A percentile compares a stretch with the other conserved stretches of the same genome.
These are phyloP conservation scores for Triplophysa siluroides DNA, from an alignment of 2,113 vertebrate species.

Conservation along the genomic window DNA sequence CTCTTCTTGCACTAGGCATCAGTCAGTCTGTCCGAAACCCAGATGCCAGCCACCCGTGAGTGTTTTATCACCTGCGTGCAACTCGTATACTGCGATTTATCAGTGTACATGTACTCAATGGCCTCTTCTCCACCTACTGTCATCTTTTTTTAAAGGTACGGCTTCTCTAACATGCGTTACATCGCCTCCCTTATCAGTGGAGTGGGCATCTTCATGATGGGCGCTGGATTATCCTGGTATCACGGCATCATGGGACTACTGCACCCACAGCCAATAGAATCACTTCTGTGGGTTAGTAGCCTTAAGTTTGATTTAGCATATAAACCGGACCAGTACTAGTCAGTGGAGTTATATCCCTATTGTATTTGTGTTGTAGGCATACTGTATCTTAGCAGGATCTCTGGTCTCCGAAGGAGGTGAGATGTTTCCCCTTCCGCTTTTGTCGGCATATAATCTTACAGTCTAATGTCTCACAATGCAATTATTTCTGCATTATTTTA, in stretches of 20 bases:
- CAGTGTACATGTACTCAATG: background rate
- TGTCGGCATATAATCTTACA: background rate
- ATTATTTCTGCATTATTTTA: background rate
- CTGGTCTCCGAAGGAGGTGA: conserved; percentile 98
- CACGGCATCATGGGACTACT: conserved; percentile 95
- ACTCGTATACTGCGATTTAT: background rate
- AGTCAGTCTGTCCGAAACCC: conserved; percentile 93
- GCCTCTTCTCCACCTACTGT: background rate
- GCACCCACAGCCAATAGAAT: conserved; percentile 92
- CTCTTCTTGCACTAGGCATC: conserved; percentile 91
- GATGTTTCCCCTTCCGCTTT: background rate
- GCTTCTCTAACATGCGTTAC: conserved; percentile 99
- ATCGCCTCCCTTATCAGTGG: conserved; percentile 97
- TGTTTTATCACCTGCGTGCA: background rate
- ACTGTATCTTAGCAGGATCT: conserved; percentile 96
- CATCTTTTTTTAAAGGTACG: conserved; percentile 79
- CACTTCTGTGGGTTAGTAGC: conserved; percentile 90
- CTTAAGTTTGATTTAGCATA: background rate
- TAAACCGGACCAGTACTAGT: background rate
- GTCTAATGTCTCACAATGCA: background rate
- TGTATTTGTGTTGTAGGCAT: conserved; percentile 77
- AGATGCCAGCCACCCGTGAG: conserved; percentile 93
- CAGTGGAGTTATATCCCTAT: background rate
- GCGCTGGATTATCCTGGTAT: conserved; percentile 97
- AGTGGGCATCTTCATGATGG: conserved; percentile 99